Evolutionary conservation across 2,797 vertebrate genomes (phyloP), one percentile per base, ranked within the genome.

Genomic region (Calcarius lapponicus): DNA sequence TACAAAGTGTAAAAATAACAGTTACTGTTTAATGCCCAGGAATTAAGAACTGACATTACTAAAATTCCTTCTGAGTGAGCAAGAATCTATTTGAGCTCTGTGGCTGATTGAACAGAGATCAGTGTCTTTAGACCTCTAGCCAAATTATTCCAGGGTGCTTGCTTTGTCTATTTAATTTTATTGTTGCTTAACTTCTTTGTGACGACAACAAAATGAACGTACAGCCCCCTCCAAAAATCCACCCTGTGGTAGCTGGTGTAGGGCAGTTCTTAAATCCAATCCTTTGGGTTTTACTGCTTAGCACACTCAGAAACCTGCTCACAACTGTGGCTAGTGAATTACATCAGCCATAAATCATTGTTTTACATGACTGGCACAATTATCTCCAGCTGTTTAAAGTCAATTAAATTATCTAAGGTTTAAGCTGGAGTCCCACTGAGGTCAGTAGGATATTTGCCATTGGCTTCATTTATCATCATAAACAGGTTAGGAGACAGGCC

Each of bases 241-340:
- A 21, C 6, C 0, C 7, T 1, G 5, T 71, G 16, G 5, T 61
- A 14, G 11, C 7, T 76, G 50, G 20, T 29, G 42, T 38, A 58
- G 13, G 14, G 17, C 18, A 19, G 26, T 53, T 51, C 45, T 32
- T 19, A 48, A 58, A 4, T 65, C 71, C 3, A 1, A 1, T 42
- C 7, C 71, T 67, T 29, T 15, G n/a, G 38, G n/a, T 54, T 80
- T 34, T 54, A 11, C 29, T 54, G 47, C n/a, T 86, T 36, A 32
- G 38, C 8, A n/a, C 18, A 4, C 13, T 40, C 32, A 13, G 26
- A 47, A 82, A 12, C 21, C 31, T 28, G 20, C 53, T 73, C 11
- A 0, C 43, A 62, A 16, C 9, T 69, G 62, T 51, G 2, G 0
- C 56, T 61, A 9, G 40, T 58, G 86, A 81, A 79, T 88, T 48